Evolutionary conservation across 2,797 vertebrate species (phyloP).

Genomic region (Cryptoprocta ferox): DNA sequence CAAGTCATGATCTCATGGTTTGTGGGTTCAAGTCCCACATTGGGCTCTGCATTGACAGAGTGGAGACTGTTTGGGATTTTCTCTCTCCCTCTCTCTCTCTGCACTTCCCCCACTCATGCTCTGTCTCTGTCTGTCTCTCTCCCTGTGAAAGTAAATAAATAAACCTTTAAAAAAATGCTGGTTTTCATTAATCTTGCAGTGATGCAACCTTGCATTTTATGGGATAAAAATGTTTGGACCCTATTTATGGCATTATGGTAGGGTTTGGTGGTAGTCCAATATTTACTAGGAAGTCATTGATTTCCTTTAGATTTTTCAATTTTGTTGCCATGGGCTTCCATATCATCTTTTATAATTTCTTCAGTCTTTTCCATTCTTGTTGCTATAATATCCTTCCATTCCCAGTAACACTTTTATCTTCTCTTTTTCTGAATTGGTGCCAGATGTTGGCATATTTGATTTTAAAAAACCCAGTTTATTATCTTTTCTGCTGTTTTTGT

Average conservation of each 20-base stretch:
- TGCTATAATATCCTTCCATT: not conserved
- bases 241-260: not conserved
- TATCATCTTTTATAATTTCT: not conserved
- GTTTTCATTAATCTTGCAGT: not conserved
- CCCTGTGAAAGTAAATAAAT: no score
- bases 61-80: no score
- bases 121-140: no score
- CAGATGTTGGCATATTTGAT: not conserved
- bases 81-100: no score
- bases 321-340: constrained; percentile 7
- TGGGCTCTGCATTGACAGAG: no score
- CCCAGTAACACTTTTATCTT: constrained; percentile 19
- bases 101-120: no score
- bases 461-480: not conserved
- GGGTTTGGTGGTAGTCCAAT: not conserved
- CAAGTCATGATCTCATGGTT: no score
- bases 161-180: not conserved
- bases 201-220: not conserved
- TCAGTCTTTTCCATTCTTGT: not conserved
- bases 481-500: not conserved
- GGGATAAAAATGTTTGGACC: not conserved
- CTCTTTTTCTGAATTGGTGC: constrained; percentile 18
- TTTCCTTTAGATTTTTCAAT: constrained; percentile 16
- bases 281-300: not conserved
- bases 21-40: no score